Base-by-base conservation (phyloP, 1,140 invertebrate genomes). In the Nephotettix cincticeps region DNA sequence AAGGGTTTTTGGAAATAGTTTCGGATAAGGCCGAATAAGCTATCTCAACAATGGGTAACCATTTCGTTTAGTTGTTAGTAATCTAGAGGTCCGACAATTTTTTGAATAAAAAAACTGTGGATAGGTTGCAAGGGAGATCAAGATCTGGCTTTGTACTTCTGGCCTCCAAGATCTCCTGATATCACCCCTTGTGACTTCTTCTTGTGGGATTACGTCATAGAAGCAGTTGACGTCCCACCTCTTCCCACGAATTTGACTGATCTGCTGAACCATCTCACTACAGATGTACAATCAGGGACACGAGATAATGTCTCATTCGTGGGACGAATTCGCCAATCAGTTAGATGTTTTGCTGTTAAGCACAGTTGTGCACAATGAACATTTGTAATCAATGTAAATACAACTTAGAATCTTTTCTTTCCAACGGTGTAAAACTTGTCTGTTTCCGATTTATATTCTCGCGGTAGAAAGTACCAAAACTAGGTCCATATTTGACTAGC, bases 81-180 rank as follows among this genome's bases (percentile, higher is more conserved):
- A 19, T 77, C 80, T 19, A 77, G 82, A 63, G 81, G 86, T 75
- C 68, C 85, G 4, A 76, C 83, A 17, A 75, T 77, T 13, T 74
- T 71, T n/a, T n/a, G n/a, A n/a, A n/a, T n/a, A n/a, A n/a, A n/a
- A n/a, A n/a, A 36, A 23, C 82, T 82, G 32, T 88, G 86, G 72
- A 75, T 79, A 11, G 79, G 88, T 70, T 87, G 87, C 13, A 81
- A 81, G 65, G 83, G 83, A 61, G 21, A 61, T 61, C 56, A 61
- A 61, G 56, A 61, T 23, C 56, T 61, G 56, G 56, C 56, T 61
- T 23, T 61, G 21, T 25, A 61, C 27, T 61, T 28, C 56, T 78
- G 68, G 75, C 75, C 71, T 36, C 28, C 71, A 29, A 21, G 73
- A 61, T 77, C 75, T 27, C 77, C 75, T 14, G 76, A 78, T 71